Percentiles rank a stretch among this genome's conserved stretches.
phyloP scores from a whole-genome alignment of 2,888 invertebrate species.

The Rhamphomyia laevipes region DNA sequence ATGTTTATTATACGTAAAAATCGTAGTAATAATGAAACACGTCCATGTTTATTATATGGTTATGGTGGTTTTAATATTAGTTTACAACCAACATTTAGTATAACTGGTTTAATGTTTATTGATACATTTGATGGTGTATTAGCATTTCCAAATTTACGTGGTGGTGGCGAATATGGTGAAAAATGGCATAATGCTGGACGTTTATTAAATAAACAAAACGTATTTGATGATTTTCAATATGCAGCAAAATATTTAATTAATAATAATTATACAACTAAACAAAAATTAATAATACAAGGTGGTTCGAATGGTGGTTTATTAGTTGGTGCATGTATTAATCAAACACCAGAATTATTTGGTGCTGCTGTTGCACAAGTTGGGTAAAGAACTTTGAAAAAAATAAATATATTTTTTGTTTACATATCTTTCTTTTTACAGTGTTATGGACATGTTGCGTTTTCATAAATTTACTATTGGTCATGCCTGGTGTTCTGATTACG shows the following conservation, averaged over 20 bases:
- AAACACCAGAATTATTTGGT: conserved; percentile 88
- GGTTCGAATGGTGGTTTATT: conserved; percentile 95
- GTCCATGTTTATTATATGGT: conserved; percentile 80
- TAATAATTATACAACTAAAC: conserved; percentile 64
- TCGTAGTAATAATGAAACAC: conserved; percentile 34
- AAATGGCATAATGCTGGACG: conserved; percentile 94
- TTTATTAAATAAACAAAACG: conserved; percentile 87
- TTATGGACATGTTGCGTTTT: conserved; percentile 93
- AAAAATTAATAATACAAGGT: conserved; percentile 78
- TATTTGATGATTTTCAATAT: conserved; percentile 90
- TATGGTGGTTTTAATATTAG: conserved; percentile 96
- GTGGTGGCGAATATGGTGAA: conserved; percentile 96
- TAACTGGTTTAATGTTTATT: conserved; percentile 76
- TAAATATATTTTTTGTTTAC: background rate
- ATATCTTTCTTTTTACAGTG: conserved; percentile 44
- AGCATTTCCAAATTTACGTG: conserved; percentile 88
- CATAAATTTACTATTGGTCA: conserved; percentile 97
- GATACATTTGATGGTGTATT: conserved; percentile 80
- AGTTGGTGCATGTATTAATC: conserved; percentile 91
- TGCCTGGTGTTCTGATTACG: conserved; percentile 94
- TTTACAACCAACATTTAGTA: conserved; percentile 80
- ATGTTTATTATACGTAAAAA: conserved; percentile 88
- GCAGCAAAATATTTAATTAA: conserved; percentile 80
- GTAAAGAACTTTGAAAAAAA: conserved; percentile 38
- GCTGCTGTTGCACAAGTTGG: conserved; percentile 91